These are phyloP conservation scores for Crepidodera aurea DNA, from an alignment of 2,888 invertebrate genomes.

Conservation along the genomic window DNA sequence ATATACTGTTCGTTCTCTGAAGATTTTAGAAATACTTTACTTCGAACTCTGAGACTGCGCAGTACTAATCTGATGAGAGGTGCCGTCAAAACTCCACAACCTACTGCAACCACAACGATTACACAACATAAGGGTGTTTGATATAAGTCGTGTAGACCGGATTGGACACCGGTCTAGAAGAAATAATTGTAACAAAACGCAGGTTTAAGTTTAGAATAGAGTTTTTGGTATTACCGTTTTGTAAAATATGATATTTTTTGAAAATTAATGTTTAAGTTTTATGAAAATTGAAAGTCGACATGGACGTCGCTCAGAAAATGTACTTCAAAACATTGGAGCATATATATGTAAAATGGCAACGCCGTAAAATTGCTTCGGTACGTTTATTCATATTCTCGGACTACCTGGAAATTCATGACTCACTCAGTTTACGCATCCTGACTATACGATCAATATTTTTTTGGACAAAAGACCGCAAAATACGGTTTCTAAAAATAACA, in stretches of 20 bases:
- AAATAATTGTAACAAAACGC: neutral
- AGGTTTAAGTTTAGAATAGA: constrained; percentile 1
- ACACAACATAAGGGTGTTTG: constrained; percentile 58
- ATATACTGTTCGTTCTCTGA: constrained; percentile 81
- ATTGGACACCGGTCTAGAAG: constrained; percentile 25
- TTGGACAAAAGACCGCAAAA: too few relatives aligned
- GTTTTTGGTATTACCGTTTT: neutral
- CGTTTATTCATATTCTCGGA: too few relatives aligned
- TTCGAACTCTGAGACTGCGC: constrained; percentile 70
- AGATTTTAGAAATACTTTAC: constrained; percentile 75
- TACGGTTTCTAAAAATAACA: too few relatives aligned
- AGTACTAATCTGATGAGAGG: constrained; percentile 58
- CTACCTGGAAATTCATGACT: too few relatives aligned
- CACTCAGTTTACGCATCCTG: too few relatives aligned
- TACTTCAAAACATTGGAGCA: too few relatives aligned
- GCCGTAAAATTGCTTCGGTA: neutral
- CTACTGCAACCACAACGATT: constrained; percentile 59
- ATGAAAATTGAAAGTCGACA: neutral
- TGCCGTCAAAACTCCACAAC: constrained; percentile 53
- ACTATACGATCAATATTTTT: too few relatives aligned
- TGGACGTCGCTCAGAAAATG: too few relatives aligned
- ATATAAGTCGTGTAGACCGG: constrained; percentile 53
- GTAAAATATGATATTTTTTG: constrained; percentile 7
- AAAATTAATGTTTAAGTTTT: neutral
- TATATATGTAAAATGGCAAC: too few relatives aligned